Evolutionary conservation across 2,888 invertebrate genomes (phyloP).

Genomic region (Hirtodrosophila confusa): DNA sequence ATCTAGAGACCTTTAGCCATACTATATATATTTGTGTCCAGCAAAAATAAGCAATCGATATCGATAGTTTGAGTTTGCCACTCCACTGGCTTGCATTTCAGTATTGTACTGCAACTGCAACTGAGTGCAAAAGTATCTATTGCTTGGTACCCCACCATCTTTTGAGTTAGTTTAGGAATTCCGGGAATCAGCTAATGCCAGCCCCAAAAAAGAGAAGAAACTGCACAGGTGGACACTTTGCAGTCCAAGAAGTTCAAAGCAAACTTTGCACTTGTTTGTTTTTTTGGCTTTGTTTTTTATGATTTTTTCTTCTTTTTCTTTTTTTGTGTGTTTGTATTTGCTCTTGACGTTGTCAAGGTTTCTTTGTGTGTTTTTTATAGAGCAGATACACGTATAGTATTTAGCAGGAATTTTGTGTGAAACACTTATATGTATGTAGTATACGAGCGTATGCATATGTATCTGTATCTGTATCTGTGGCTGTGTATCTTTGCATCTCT

Average conservation of each 20-base stretch:
- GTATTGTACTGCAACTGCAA: no score
- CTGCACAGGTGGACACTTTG: conserved; percentile 78
- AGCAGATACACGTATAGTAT: conserved; percentile 34
- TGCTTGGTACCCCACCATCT: not conserved
- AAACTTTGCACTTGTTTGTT: conserved; percentile 55
- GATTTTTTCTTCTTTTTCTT: conserved; percentile 4
- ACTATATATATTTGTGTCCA: no score
- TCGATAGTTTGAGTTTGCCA: no score
- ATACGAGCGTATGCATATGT: conserved; percentile 7
- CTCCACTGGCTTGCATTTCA: conserved; percentile 14
- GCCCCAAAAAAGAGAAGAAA: conserved; percentile 38
- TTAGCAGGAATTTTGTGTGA: conserved; percentile 69
- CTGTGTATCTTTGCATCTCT: conserved; percentile 30
- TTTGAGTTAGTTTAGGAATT: conserved; percentile 43
- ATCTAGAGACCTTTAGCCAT: no score
- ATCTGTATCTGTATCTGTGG: conserved; percentile 16
- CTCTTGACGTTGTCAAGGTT: conserved; percentile 76
- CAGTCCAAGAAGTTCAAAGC: conserved; percentile 56
- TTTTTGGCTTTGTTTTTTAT: conserved; percentile 2
- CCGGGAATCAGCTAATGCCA: conserved; percentile 65
- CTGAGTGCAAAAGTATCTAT: no score
- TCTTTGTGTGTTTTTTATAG: conserved; percentile 38
- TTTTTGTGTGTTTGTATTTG: conserved; percentile 55
- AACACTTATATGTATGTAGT: conserved; percentile 46
- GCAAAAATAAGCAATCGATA: no score